Evolutionary conservation across 2,888 invertebrate species (phyloP).

Genomic region (Ectemnius continuus): DNA sequence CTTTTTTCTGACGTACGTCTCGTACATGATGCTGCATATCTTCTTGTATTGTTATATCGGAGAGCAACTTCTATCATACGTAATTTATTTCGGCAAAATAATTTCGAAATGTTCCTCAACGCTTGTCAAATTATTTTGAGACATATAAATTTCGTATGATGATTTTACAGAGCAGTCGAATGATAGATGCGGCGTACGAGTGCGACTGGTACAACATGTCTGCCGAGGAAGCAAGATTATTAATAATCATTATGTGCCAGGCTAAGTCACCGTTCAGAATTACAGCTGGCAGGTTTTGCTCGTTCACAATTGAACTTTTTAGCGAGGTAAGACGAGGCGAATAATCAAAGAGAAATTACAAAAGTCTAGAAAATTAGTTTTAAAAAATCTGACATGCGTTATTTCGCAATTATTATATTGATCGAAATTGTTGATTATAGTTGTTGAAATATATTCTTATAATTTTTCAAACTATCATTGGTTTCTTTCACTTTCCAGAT

Average conservation of each 20-base stretch:
- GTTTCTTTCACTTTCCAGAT: slow-evolving; percentile 40
- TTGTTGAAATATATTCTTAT: background rate
- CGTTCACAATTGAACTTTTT: slow-evolving; percentile 43
- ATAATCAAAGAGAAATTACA: too few species aligned
- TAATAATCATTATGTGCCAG: slow-evolving; percentile 47
- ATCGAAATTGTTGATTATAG: background rate
- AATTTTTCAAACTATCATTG: background rate
- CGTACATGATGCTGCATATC: slow-evolving; percentile 56
- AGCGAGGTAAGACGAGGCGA: slow-evolving; percentile 23
- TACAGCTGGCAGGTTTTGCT: slow-evolving; percentile 49
- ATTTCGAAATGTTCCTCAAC: too few species aligned
- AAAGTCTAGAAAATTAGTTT: background rate
- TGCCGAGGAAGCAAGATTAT: slow-evolving; percentile 24
- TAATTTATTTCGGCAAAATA: slow-evolving; percentile 13
- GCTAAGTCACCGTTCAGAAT: slow-evolving; percentile 40
- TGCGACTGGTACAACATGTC: slow-evolving; percentile 52
- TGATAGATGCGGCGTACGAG: slow-evolving; percentile 37
- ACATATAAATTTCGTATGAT: background rate
- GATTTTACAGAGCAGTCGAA: slow-evolving; percentile 38
- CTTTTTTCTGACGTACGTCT: slow-evolving; percentile 42
- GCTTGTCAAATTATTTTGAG: background rate
- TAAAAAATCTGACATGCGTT: background rate
- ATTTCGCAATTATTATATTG: background rate
- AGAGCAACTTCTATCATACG: slow-evolving; percentile 52
- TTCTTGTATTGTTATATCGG: slow-evolving; percentile 66